These are phyloP conservation scores for Pedionomus torquatus DNA, from an alignment of 2,113 vertebrate species.

Conservation along the genomic window DNA sequence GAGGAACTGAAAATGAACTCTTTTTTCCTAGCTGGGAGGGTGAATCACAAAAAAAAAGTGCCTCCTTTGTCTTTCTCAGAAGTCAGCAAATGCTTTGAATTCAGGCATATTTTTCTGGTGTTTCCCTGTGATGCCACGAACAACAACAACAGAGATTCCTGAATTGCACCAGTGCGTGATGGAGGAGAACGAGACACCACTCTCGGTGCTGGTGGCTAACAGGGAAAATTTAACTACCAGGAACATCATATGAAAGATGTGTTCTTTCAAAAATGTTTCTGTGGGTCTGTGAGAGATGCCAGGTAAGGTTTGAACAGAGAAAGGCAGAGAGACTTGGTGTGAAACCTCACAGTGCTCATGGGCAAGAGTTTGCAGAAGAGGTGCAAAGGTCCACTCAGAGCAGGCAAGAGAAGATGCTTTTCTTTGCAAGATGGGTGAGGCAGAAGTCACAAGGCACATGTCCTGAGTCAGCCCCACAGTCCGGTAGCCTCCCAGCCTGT, in stretches of 20 bases:
- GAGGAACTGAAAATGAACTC: background rate
- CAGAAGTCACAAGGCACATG: background rate
- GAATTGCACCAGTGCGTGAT: background rate
- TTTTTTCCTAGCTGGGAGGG: background rate
- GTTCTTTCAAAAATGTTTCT: background rate
- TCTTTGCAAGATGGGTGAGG: background rate
- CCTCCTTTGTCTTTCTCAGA: background rate
- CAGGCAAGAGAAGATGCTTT: background rate
- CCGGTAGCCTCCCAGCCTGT: background rate
- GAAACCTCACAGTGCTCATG: background rate
- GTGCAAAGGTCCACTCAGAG: background rate
- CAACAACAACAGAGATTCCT: background rate
- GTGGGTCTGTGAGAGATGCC: background rate
- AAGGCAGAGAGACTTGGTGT: background rate
- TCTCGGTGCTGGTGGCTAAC: accelerated
- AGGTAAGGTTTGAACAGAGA: background rate
- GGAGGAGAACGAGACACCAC: background rate
- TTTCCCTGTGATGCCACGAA: background rate
- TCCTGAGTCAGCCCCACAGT: background rate
- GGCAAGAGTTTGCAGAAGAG: background rate
- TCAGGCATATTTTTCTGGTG: background rate
- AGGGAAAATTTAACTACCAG: background rate
- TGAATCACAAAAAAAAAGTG: background rate
- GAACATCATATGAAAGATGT: background rate
- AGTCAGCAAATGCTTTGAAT: background rate